phyloP scores from a whole-genome alignment of 1,140 invertebrate species.

The Hypsibius dujardini region DNA sequence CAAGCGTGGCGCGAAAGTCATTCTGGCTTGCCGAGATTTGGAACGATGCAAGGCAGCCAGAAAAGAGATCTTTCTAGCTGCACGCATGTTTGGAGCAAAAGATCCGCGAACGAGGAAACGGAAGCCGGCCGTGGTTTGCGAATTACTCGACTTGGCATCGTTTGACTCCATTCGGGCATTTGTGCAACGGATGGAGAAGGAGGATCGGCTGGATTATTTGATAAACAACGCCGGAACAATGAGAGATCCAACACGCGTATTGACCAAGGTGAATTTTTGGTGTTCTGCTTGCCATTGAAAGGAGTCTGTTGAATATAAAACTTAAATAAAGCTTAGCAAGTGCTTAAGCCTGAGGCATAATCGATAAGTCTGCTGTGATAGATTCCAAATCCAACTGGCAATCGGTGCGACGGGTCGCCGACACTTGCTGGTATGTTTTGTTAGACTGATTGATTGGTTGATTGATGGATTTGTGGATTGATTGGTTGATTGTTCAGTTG shows the following conservation, averaged over 20 bases:
- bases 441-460: too few species aligned
- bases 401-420: background rate
- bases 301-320: too few species aligned
- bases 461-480: too few species aligned
- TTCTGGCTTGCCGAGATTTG: slow-evolving; percentile 52
- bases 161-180: slow-evolving; percentile 55
- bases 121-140: background rate
- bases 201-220: slow-evolving; percentile 52
- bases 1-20: slow-evolving; percentile 46
- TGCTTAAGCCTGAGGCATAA: too few species aligned
- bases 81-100: background rate
- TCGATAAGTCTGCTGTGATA: too few species aligned
- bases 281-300: background rate
- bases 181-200: slow-evolving; percentile 45
- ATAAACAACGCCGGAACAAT: slow-evolving; percentile 65
- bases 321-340: too few species aligned
- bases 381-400: too few species aligned
- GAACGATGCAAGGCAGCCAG: slow-evolving; percentile 28
- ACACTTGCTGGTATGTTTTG: too few species aligned
- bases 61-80: background rate
- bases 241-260: background rate
- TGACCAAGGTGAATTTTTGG: slow-evolving; percentile 1
- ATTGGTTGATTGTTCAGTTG: too few species aligned
- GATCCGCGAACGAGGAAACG: background rate
- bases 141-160: slow-evolving; percentile 51